Conservation (phyloP, 1,140 invertebrate genomes). For the Hermetia illucens region DNA sequence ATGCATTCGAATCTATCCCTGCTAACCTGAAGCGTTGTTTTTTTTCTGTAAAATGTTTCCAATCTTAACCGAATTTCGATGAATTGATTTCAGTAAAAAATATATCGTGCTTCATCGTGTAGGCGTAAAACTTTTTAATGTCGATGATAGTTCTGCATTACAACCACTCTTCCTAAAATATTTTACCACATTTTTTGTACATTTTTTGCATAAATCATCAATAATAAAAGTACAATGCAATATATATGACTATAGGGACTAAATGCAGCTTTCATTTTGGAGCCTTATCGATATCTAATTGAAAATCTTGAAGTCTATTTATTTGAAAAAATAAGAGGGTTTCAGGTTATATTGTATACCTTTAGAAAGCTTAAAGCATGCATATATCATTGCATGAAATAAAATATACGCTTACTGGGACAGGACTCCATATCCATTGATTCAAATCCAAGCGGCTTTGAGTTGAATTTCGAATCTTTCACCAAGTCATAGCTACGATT, state of each 20-base stretch:
- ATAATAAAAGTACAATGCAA: not conserved
- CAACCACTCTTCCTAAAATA: not conserved
- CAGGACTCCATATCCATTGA: too few species aligned
- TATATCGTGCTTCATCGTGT: constrained; percentile 4
- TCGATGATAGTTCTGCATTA: constrained; percentile 1
- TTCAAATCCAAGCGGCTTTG: too few species aligned
- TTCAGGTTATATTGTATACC: too few species aligned
- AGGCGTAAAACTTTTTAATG: constrained; percentile 1
- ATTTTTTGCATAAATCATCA: constrained; percentile 2
- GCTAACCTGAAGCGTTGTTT: too few species aligned
- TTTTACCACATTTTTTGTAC: too few species aligned
- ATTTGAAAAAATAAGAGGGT: too few species aligned
- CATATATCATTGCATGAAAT: too few species aligned
- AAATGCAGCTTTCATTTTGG: constrained; percentile 3
- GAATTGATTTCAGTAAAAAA: constrained; percentile 3
- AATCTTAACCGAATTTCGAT: constrained; percentile 3
- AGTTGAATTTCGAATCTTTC: too few species aligned
- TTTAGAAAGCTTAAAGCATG: too few species aligned
- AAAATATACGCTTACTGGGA: too few species aligned
- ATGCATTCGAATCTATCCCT: too few species aligned
- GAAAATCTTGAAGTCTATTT: not conserved
- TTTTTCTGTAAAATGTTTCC: constrained; percentile 1
- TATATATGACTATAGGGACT: not conserved
- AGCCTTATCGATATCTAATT: not conserved
- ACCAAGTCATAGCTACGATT: constrained; percentile 1